A percentile compares a stretch with the other conserved stretches of the same genome.
Conservation (phyloP, 2,888 invertebrate species). For the Polymixis flavicincta region DNA sequence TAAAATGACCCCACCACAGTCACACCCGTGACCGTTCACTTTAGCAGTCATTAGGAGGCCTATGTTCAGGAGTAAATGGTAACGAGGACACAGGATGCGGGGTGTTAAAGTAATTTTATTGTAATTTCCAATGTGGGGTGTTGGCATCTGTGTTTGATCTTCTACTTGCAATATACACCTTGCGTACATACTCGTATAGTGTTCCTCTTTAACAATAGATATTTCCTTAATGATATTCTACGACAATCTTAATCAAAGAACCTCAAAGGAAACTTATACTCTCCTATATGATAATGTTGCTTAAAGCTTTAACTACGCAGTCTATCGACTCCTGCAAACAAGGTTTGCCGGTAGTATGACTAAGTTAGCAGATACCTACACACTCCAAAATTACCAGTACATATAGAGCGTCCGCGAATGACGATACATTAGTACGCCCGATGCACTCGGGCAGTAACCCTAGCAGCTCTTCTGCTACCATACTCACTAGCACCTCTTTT, state of each 20-base stretch:
- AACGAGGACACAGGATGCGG: conserved; percentile 35
- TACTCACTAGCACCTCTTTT: neutral
- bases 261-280: conserved; percentile 7
- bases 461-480: neutral
- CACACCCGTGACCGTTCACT: conserved; percentile 15
- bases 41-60: conserved; percentile 29
- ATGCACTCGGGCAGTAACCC: conserved; percentile 6
- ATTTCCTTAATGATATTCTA: conserved; percentile 1
- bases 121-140: conserved; percentile 14
- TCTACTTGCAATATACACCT: neutral
- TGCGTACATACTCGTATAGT: neutral
- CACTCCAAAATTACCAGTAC: conserved; percentile 5
- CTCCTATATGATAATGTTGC: neutral
- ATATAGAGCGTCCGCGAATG: conserved; percentile 20
- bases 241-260: neutral
- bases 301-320: conserved; percentile 3
- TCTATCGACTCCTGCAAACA: neutral
- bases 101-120: conserved; percentile 37
- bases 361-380: conserved; percentile 18
- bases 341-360: conserved; percentile 24
- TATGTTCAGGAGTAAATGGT: conserved; percentile 22
- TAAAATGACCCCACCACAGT: neutral
- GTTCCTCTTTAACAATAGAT: neutral
- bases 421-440: conserved; percentile 22
- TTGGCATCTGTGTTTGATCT: conserved; percentile 6